Conservation (phyloP, 2,888 invertebrate genomes). For the Mesorhabditis spiculigera region DNA sequence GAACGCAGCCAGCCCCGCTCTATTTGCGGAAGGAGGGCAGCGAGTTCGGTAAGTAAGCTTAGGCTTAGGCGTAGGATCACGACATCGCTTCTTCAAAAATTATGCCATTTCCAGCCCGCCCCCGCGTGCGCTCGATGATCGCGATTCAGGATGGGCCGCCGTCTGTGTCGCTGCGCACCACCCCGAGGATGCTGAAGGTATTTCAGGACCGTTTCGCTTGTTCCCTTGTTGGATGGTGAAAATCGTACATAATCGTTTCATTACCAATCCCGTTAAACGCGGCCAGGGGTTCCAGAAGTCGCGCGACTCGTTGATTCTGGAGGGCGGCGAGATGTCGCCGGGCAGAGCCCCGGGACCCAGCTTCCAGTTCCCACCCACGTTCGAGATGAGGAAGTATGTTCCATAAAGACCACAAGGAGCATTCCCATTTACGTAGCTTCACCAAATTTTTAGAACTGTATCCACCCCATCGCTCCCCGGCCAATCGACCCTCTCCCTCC, state of each 20-base stretch:
- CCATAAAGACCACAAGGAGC: too few species aligned
- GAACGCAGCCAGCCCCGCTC: neutral
- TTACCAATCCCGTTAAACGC: too few species aligned
- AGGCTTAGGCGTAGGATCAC: neutral
- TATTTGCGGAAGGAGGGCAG: neutral
- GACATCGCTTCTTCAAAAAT: neutral
- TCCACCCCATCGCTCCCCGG: constrained; percentile 5
- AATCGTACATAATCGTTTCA: too few species aligned
- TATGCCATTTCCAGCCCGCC: neutral
- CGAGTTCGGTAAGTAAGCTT: neutral
- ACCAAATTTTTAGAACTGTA: neutral
- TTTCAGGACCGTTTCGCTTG: too few species aligned
- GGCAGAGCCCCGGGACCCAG: neutral
- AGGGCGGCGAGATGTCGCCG: constrained; percentile 4
- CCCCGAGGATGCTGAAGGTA: constrained; percentile 29
- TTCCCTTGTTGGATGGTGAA: too few species aligned
- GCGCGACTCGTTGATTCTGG: constrained; percentile 18
- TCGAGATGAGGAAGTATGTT: too few species aligned
- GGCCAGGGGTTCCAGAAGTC: constrained; percentile 14
- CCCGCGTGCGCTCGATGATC: neutral
- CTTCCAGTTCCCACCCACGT: neutral
- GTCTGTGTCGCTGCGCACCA: constrained; percentile 17
- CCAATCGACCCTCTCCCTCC: neutral
- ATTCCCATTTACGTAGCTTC: too few species aligned
- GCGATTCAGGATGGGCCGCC: neutral